These are phyloP conservation scores for Hybos culiciformis DNA, from an alignment of 2,888 invertebrate species.

Conservation along the genomic window DNA sequence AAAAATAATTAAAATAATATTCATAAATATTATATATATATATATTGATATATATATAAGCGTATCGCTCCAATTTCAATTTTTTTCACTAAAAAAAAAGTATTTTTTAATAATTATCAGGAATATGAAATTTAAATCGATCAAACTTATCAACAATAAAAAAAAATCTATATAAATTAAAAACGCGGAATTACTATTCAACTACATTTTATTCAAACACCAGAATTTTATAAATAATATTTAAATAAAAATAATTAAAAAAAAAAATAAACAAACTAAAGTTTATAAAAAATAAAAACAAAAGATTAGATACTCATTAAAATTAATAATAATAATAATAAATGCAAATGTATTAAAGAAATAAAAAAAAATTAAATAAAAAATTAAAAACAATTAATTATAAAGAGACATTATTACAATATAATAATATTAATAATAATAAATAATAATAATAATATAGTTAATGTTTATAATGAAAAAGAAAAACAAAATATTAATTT, in stretches of 20 bases:
- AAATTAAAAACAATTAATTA: not conserved
- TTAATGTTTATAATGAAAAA: not conserved
- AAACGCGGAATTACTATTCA: too few species aligned
- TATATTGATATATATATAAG: too few species aligned
- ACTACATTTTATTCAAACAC: too few species aligned
- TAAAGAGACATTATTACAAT: not conserved
- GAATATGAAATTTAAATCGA: too few species aligned
- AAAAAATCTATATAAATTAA: too few species aligned
- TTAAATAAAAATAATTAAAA: not conserved
- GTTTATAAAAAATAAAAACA: conserved; percentile 10
- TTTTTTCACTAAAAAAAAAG: too few species aligned
- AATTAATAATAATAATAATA: conserved; percentile 9
- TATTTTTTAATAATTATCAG: too few species aligned
- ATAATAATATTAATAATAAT: not conserved
- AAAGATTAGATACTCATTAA: conserved; percentile 10
- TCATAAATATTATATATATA: too few species aligned
- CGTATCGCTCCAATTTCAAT: too few species aligned
- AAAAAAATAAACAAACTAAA: not conserved
- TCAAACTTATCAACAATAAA: too few species aligned
- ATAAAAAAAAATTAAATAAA: conserved; percentile 4
- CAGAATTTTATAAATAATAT: too few species aligned
- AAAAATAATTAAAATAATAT: too few species aligned
- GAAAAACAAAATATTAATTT: not conserved
- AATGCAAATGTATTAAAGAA: conserved; percentile 8
- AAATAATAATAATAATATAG: not conserved